Base-by-base conservation (phyloP, 2,113 vertebrate genomes). In the Sisor rabdophorus region DNA sequence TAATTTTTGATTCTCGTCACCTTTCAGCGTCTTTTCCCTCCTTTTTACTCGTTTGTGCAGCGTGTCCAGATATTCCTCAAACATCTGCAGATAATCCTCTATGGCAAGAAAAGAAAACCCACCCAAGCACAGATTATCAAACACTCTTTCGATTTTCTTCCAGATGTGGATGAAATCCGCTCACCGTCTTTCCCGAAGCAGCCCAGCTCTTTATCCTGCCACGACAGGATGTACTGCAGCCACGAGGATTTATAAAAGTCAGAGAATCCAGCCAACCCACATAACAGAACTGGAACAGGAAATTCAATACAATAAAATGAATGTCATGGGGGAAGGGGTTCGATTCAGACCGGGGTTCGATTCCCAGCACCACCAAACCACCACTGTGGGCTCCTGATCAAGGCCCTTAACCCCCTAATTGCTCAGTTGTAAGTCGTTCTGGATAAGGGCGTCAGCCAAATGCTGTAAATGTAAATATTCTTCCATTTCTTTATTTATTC, bases 181-280 rank as follows among this genome's bases (percentile, higher is more conserved):
- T 91, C 73, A 95, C 93, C 87, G 61, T 91, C 88, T 74, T 84
- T 89, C 55, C 93, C 91, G 0, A 94, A 95, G 84, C 93, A 95
- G 24, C 93, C 93, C 22, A 87, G 85, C 13, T 81, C 83, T 2
- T 79, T 85, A 4, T 89, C 89, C 87, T 95, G 94, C 89, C 92
- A 91, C 19, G 77, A 24, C 69, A 95, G 84, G 71, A 95, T 91
- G 73, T 90, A 85, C 80, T 91, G 89, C 82, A 95, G 89, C 94
- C 93, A 95, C 0, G 67, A 87, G 2, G 85, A 73, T 84, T 93
- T 91, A 88, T 92, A 93, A 88, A 95, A 95, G 81, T 94, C 92
- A 0, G 90, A 92, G 87, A 93, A 95, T 65, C 94, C 93, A 0
- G 84, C 78, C 80, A 93, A 47, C 36, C 94, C 94, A 60, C 93